A percentile compares a stretch with the other conserved stretches of the same genome.
These are phyloP conservation scores for Autographa pulchrina DNA, from an alignment of 2,888 invertebrate species.

Conservation along the genomic window DNA sequence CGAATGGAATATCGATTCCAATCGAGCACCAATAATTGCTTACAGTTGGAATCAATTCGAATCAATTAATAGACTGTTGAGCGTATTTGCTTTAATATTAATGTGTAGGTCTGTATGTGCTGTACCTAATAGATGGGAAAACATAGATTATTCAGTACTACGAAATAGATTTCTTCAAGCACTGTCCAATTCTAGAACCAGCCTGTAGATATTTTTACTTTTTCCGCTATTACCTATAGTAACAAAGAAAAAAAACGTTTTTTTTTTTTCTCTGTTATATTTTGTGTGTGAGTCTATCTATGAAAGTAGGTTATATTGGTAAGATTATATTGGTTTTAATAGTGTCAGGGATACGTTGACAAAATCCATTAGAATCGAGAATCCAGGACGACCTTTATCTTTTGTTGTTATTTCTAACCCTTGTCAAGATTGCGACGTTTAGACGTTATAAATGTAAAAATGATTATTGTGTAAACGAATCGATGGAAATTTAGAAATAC, in stretches of 20 bases:
- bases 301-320: background rate
- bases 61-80: background rate
- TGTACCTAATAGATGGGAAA: too few species aligned
- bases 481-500: background rate
- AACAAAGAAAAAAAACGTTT: too few species aligned
- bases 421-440: constrained; percentile 71
- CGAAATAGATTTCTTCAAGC: too few species aligned
- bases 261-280: too few species aligned
- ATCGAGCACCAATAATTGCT: constrained; percentile 2
- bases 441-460: constrained; percentile 69
- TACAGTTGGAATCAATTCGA: background rate
- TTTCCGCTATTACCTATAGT: too few species aligned
- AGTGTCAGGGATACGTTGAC: constrained; percentile 58
- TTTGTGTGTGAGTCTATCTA: background rate
- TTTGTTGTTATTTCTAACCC: constrained; percentile 75
- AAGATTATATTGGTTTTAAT: constrained; percentile 53
- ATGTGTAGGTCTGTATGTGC: too few species aligned
- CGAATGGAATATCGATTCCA: background rate
- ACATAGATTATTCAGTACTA: too few species aligned
- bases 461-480: constrained; percentile 11
- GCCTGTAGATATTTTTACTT: too few species aligned
- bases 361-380: constrained; percentile 67
- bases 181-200: too few species aligned
- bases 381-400: constrained; percentile 75
- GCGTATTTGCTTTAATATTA: background rate